Percentiles rank a stretch among this genome's conserved stretches.
Evolutionary conservation across 2,888 invertebrate species (phyloP).

Genomic region (Notodonta dromedarius): DNA sequence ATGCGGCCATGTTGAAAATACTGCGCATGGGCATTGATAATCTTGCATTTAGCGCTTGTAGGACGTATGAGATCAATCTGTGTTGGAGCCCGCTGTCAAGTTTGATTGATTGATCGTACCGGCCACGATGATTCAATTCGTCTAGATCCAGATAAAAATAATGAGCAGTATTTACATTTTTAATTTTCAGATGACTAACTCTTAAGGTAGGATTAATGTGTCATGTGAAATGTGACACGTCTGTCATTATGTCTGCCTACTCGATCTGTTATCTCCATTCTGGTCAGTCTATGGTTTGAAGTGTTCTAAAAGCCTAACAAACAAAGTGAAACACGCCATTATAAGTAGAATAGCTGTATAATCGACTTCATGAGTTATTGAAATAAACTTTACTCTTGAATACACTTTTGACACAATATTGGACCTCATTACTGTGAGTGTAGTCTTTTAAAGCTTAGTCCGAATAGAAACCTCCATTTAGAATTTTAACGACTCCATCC

Average conservation of each 20-base stretch:
- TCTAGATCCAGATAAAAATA: conserved; percentile 4
- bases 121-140: neutral
- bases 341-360: conserved; percentile 22
- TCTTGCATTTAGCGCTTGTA: conserved; percentile 22
- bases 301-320: neutral
- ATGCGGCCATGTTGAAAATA: conserved; percentile 29
- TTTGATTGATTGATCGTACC: conserved; percentile 9
- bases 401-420: conserved; percentile 24
- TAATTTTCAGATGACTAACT: conserved; percentile 1
- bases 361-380: conserved; percentile 24
- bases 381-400: conserved; percentile 16
- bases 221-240: conserved; percentile 18
- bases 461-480: conserved; percentile 4
- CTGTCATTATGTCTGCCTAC: conserved; percentile 20
- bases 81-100: conserved; percentile 26
- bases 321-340: neutral
- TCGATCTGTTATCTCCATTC: conserved; percentile 12
- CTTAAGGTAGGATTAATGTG: conserved; percentile 18
- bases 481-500: neutral
- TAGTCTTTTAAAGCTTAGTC: conserved; percentile 23
- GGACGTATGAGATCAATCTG: conserved; percentile 27
- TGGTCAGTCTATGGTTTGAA: conserved; percentile 11
- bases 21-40: conserved; percentile 17
- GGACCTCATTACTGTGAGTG: conserved; percentile 22
- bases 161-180: conserved; percentile 7